Evolutionary conservation across 2,888 invertebrate species (phyloP), one percentile per base, ranked within the genome.

Genomic region (Branchellion lobata): DNA sequence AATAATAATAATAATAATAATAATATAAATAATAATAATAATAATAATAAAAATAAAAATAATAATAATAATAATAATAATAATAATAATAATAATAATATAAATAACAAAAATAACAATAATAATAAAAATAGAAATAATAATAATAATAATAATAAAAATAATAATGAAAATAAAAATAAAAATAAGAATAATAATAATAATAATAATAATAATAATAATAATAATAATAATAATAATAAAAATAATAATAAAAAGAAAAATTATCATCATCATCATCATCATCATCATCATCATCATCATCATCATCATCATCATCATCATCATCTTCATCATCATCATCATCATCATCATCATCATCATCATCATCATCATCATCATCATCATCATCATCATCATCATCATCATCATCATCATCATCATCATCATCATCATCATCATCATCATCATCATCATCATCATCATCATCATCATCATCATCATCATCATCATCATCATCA

Each of bases 341-440:
- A 8, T 21, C 27, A 11, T 14, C 68, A n/a, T 68, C 24, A 24
- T 24, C 33, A 8, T 71, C 2, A 5, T 31, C 29, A 3, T 71
- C 5, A 5, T 0, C 29, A n/a, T 71, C n/a, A 71, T 71, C 51
- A 18, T 51, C 51, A 18, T 51, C 51, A 51, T 51, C 51, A 51
- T 51, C 51, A 51, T 51, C 51, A 51, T 51, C 51, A 51, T 51
- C 51, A 51, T 51, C 51, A 18, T 51, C 21, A 18, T 51, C 51
- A 51, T 18, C 51, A 51, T 51, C 51, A 51, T 51, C 51, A 51
- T 51, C 51, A 51, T 51, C 29, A 71, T 5, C 29, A 71, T 31
- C 68, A 11, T 8, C 68, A 27, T 68, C 68, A n/a, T 72, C 72
- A 40, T 36, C 73, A 18, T 73, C 73, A 0, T 73, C 73, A 11